These are phyloP conservation scores for Atrichornis clamosus DNA, from an alignment of 2,113 vertebrate species.

Conservation along the genomic window DNA sequence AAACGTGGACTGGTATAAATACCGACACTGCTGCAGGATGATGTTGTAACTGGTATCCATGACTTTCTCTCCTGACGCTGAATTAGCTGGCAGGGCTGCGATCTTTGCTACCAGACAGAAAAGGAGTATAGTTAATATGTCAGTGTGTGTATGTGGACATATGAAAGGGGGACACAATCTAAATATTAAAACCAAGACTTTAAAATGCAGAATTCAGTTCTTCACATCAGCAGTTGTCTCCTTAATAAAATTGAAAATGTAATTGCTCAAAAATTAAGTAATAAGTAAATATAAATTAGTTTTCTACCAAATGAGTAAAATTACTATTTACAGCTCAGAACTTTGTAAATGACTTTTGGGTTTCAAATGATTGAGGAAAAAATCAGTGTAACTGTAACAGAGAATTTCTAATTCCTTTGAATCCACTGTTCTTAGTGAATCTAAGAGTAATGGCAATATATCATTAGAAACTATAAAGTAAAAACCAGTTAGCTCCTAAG, in stretches of 20 bases:
- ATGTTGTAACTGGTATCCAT: accelerated
- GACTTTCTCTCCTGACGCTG: neutral
- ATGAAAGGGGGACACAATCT: neutral
- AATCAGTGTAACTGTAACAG: accelerated
- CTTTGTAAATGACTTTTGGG: neutral
- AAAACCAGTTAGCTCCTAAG: neutral
- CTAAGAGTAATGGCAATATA: neutral
- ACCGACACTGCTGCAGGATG: accelerated
- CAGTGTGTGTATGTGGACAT: neutral
- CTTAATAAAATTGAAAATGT: neutral
- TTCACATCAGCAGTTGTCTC: neutral
- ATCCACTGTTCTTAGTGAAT: neutral
- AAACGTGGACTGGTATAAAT: accelerated
- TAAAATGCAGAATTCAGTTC: neutral
- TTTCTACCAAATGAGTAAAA: neutral
- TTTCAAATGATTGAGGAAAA: neutral
- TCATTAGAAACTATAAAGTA: neutral
- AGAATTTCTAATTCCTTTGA: neutral
- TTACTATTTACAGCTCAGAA: neutral
- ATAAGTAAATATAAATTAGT: neutral
- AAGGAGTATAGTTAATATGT: neutral
- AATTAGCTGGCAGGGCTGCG: neutral
- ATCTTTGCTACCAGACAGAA: neutral
- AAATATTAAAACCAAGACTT: neutral
- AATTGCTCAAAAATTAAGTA: neutral